Conservation (phyloP, 2,888 invertebrate genomes). For the Aphidius colemani region DNA sequence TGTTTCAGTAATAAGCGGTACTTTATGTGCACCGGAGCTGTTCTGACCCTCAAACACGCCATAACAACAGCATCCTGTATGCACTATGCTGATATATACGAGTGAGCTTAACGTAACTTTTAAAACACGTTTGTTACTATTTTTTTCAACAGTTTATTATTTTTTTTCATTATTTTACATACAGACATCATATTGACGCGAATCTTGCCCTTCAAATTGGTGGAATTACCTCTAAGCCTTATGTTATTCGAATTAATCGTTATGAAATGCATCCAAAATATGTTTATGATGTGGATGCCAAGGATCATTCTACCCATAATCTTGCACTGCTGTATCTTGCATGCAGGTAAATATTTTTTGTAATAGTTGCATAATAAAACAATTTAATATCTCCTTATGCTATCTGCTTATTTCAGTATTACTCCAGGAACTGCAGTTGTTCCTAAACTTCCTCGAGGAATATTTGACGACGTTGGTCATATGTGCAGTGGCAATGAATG, state of each 20-base stretch:
- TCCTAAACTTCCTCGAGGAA: constrained; percentile 36
- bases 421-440: constrained; percentile 23
- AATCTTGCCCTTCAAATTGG: constrained; percentile 38
- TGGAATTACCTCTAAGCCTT: constrained; percentile 30
- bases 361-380: not conserved
- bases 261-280: constrained; percentile 41
- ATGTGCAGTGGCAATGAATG: constrained; percentile 40
- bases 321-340: constrained; percentile 39
- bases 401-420: constrained; percentile 32
- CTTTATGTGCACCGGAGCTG: constrained; percentile 43
- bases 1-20: constrained; percentile 38
- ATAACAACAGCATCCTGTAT: constrained; percentile 43
- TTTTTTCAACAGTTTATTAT: not conserved
- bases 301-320: constrained; percentile 34
- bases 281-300: constrained; percentile 34
- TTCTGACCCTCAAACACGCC: constrained; percentile 36
- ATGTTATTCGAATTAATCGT: constrained; percentile 39
- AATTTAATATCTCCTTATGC: not conserved
- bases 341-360: constrained; percentile 36
- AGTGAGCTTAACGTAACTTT: constrained; percentile 32
- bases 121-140: not conserved
- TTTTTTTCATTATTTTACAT: not conserved
- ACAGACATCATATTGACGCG: constrained; percentile 35
- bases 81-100: constrained; percentile 37
- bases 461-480: constrained; percentile 39